A percentile compares a stretch with the other conserved stretches of the same genome.
Evolutionary conservation across 2,113 vertebrate species (phyloP).

Genomic region (Varanus salvator): DNA sequence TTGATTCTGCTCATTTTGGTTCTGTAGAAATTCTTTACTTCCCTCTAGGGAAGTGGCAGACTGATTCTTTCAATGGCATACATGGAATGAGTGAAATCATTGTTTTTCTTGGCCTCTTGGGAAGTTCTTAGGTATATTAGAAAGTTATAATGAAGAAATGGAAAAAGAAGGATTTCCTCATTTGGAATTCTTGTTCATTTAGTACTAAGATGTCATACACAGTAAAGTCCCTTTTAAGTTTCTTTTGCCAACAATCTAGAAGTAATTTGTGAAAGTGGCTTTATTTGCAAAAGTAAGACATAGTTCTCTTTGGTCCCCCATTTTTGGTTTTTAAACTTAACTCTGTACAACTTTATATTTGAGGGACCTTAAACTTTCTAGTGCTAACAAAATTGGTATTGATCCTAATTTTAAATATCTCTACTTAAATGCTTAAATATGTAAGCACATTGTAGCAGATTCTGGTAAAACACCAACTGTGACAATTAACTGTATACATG

Average conservation of each 20-base stretch:
- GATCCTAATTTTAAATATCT: not conserved
- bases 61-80: conserved; percentile 10
- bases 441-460: not conserved
- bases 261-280: not conserved
- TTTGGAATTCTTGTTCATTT: conserved; percentile 9
- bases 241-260: conserved; percentile 11
- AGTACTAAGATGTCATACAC: conserved; percentile 6
- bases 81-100: conserved; percentile 1
- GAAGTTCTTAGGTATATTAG: not conserved
- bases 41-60: not conserved
- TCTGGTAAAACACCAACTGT: not conserved
- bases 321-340: conserved; percentile 14
- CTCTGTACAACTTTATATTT: not conserved
- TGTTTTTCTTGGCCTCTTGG: not conserved
- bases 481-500: not conserved
- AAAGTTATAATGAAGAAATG: conserved; percentile 21
- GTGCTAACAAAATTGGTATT: not conserved
- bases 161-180: conserved; percentile 20
- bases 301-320: not conserved
- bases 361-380: not conserved
- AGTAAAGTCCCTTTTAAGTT: not conserved
- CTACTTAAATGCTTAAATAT: not conserved
- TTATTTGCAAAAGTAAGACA: not conserved
- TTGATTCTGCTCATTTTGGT: conserved; percentile 5
- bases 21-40: not conserved